Percentiles rank a stretch among this genome's conserved stretches.
Conservation (phyloP, 2,797 vertebrate species). For the Amazona finschi region DNA sequence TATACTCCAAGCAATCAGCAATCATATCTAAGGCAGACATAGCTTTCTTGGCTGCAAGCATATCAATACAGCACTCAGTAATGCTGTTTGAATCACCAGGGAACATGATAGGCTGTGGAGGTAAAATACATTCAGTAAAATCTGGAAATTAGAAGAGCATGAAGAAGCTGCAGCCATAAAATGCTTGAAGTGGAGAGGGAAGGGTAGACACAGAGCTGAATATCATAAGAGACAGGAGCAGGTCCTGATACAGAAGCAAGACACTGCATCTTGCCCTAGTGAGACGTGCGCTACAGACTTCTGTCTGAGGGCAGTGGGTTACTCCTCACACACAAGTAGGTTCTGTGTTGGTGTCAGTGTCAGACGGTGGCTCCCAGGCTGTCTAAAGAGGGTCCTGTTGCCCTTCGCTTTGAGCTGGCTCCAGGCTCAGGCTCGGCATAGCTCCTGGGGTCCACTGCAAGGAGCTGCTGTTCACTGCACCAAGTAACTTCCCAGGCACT, state of each 20-base stretch:
- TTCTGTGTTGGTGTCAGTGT: not conserved
- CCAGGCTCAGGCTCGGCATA: not conserved
- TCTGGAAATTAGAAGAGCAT: not conserved
- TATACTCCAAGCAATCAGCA: not conserved
- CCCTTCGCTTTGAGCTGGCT: not conserved
- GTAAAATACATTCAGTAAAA: not conserved
- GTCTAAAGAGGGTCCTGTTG: not conserved
- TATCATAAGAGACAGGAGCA: not conserved
- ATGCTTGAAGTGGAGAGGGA: not conserved
- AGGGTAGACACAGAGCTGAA: rapidly evolving
- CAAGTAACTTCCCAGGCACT: not conserved
- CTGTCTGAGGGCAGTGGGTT: not conserved
- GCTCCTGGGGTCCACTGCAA: not conserved
- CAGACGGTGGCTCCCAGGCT: not conserved
- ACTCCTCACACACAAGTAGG: not conserved
- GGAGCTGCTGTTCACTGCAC: not conserved
- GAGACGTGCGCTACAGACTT: not conserved
- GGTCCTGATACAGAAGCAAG: not conserved
- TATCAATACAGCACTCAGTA: not conserved
- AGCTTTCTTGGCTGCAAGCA: not conserved
- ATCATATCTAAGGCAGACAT: not conserved
- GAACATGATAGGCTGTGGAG: not conserved
- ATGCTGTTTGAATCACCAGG: not conserved
- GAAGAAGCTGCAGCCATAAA: not conserved
- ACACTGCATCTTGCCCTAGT: not conserved